Evolutionary conservation across 2,113 vertebrate genomes (phyloP), one percentile per base, ranked within the genome.

Genomic region (Chloropsis cyanopogon): DNA sequence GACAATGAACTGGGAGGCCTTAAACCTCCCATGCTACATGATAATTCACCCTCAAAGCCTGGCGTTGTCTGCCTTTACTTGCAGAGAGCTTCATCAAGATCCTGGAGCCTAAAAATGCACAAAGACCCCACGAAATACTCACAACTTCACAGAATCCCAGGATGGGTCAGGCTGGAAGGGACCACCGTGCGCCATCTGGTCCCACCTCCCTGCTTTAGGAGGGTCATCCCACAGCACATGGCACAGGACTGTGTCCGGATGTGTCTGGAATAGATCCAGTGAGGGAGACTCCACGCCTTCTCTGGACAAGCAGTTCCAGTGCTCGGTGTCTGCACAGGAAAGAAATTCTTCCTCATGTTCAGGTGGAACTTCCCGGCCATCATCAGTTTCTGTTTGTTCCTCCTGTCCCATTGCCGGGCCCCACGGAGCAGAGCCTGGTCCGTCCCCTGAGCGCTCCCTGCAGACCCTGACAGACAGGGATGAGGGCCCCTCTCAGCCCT

Each of bases 291-390:
- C 15, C 25, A 35, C 0, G 0, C 3, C 10, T 0, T 60, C 46
- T 60, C 37, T 60, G 80, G 19, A 8, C 25, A 52, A 16, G 24
- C 46, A 2, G 25, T 35, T 3, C 19, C 19, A 60, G 65, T 42
- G 29, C 23, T 69, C 0, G 1, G 7, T 42, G 29, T 1, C 29
- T 41, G 23, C 29, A n/a, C 24, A 50, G 44, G 0, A 1, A 23
- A 60, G 29, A 8, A 50, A 6, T 59, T 69, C 35, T 28, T 18
- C 44, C 35, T 29, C 35, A 23, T 9, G 23, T 11, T n/a, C 35
- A 41, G 23, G 24, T 70, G 65, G 35, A 14, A 28, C 7, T 18
- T 39, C 26, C 52, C 33, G 79, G 7, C 2, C 53, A 59, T 82
- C 39, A 29, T 82, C 39, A 29, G 25, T 8, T 66, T 18, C 23